phyloP scores from a whole-genome alignment of 2,797 vertebrate species.

The Thunnus albacares region DNA sequence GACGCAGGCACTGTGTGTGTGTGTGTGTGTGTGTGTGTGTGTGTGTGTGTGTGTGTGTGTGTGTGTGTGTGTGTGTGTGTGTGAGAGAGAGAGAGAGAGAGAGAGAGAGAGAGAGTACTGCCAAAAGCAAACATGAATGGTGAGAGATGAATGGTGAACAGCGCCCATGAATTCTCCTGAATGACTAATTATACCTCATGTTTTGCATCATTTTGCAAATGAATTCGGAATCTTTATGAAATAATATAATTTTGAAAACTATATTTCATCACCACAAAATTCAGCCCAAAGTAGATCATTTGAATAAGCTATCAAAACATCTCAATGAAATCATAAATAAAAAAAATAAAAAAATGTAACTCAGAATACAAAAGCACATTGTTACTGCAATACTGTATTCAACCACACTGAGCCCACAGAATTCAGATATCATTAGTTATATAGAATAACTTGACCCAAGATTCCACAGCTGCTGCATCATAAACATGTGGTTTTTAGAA shows the following conservation, averaged over 20 bases:
- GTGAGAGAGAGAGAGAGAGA: constrained; percentile 38
- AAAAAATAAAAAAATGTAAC: constrained; percentile 16
- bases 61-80: constrained; percentile 49
- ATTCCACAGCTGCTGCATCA: constrained; percentile 43
- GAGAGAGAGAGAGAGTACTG: constrained; percentile 46
- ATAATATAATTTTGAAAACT: constrained; percentile 40
- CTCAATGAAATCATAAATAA: constrained; percentile 29
- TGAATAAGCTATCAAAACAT: constrained; percentile 14
- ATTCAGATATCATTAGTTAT: constrained; percentile 21
- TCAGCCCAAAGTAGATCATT: background rate
- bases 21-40: constrained; percentile 19
- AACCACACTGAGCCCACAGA: constrained; percentile 12
- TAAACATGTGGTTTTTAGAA: constrained; percentile 40
- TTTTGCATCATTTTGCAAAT: constrained; percentile 65
- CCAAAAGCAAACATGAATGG: constrained; percentile 73
- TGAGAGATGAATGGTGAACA: constrained; percentile 75
- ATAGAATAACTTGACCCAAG: constrained; percentile 52
- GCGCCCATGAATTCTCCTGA: constrained; percentile 74
- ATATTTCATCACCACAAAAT: constrained; percentile 45
- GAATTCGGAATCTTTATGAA: constrained; percentile 62
- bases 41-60: constrained; percentile 32
- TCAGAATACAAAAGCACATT: constrained; percentile 5
- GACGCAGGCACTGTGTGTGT: constrained; percentile 40
- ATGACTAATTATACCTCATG: constrained; percentile 74
- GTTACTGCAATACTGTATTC: constrained; percentile 27